Evolutionary conservation across 2,888 invertebrate genomes (phyloP).

Genomic region (Dryocosmus kuriphilus): DNA sequence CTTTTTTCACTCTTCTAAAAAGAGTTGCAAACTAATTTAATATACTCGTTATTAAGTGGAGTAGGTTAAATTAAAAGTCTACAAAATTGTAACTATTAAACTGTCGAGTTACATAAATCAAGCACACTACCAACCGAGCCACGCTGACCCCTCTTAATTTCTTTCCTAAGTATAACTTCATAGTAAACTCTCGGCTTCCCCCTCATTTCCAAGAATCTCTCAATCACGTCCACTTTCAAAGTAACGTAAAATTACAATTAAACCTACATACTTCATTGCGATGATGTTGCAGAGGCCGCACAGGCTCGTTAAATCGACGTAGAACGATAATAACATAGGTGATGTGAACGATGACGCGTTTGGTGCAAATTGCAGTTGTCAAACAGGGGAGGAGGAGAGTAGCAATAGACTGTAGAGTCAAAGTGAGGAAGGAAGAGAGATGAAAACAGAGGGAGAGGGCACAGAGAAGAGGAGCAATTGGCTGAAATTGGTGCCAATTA

Average conservation of each 20-base stretch:
- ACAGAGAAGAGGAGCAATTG: constrained; percentile 64
- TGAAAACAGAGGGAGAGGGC: constrained; percentile 41
- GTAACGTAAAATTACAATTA: not conserved
- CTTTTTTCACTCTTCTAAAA: not conserved
- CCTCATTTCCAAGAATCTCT: not conserved
- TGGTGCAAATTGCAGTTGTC: constrained; percentile 50
- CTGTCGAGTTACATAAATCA: no score
- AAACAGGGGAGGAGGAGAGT: constrained; percentile 47
- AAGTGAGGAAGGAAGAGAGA: constrained; percentile 48
- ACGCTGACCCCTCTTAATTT: no score
- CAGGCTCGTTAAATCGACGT: constrained; percentile 1
- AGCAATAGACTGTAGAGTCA: no score
- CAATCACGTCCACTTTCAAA: not conserved
- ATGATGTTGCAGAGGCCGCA: not conserved
- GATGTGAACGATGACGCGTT: constrained; percentile 31
- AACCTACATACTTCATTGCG: not conserved
- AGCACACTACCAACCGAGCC: no score
- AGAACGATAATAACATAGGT: constrained; percentile 15
- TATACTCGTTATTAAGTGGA: no score
- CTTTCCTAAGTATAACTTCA: no score
- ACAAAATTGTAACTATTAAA: no score
- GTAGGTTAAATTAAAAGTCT: no score
- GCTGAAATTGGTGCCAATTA: constrained; percentile 73
- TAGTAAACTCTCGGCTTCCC: not conserved
- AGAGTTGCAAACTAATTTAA: not conserved